Evolutionary conservation across 2,888 invertebrate species (phyloP), one percentile per base, ranked within the genome.

Genomic region (Xestia xanthographa): DNA sequence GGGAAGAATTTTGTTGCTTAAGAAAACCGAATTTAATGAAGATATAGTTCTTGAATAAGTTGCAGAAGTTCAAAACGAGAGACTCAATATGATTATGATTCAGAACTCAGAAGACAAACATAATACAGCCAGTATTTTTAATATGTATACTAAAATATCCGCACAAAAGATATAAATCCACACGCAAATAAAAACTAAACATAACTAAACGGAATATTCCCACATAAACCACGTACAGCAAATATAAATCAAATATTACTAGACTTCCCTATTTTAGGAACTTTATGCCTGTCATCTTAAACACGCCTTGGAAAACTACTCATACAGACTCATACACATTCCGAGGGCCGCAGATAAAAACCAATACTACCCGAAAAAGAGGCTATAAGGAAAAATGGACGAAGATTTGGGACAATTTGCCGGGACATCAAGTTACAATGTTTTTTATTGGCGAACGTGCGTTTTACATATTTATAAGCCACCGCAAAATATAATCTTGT

Each of bases 391-490:
- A 86, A 82, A 86, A 87, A 85, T 76, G 75, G 41, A 66, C 58
- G 62, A 73, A 82, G 83, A 87, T 85, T 86, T 79, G 71, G 77
- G 70, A 85, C 86, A 82, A 87, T 87, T 87, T 84, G 83, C 84
- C 72, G 79, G 66, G 68, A 87, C 86, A 86, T 86, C 83, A 72
- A 87, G 79, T 86, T 83, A 85, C 79, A 80, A 82, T 82, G 76
- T 82, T 83, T 85, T 87, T 87, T 85, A 87, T 86, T 71, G 87
- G 69, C 12, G 71, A 84, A 79, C 75, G 79, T 79, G 82, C 77
- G 80, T 78, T 87, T 87, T 87, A 86, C 87, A 87, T 87, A 87
- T 87, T 84, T 87, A 87, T 87, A 87, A 87, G 87, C 66, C 67
- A 74, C 62, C 48, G 66, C 41, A 72, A 82, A 82, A 86, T 79